Evolutionary conservation across 2,888 invertebrate species (phyloP), one percentile per base, ranked within the genome.

Genomic region (Mimas tiliae): DNA sequence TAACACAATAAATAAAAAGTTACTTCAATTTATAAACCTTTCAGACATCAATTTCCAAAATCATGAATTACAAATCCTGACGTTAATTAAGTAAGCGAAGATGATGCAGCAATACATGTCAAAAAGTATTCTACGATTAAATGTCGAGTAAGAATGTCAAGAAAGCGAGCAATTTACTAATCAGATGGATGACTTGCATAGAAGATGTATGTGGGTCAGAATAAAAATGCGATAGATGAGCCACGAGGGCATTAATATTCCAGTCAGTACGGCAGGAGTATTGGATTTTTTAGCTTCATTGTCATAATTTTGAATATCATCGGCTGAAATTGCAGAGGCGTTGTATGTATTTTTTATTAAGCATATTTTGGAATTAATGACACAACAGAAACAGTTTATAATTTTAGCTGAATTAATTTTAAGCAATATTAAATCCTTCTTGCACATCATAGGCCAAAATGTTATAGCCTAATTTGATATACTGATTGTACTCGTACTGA

Each of bases 101-200:
- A 42, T 58, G 58, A 58, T 42, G 38, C 42, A 58, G 58, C 58
- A 58, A 19, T 55, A 33, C 21, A 53, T 72, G 70, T 73, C 68
- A 66, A 72, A 27, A 77, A 73, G 77, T 69, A 74, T 74, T 72
- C 70, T 55, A 71, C 70, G 70, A 71, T 70, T 69, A 71, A 69
- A 50, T 62, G 66, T 64, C 42, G 50, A 65, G 55, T 33, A 68
- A 66, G 50, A 67, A 48, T 66, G 67, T 68, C 67, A 63, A 69
- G 70, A 69, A 67, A 66, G 63, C 62, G n/a, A 62, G 68, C 70
- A 73, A 78, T 79, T 75, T 75, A 70, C 70, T 73, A 76, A 77
- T 79, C 68, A 74, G 73, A 72, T 68, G 69, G 66, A 67, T 79
- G 76, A 79, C 71, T 68, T 48, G 71, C 72, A 67, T 64, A 45